A percentile compares a stretch with the other conserved stretches of the same genome.
These are phyloP conservation scores for Malurus melanocephalus DNA, from an alignment of 2,113 vertebrate species.

Conservation along the genomic window DNA sequence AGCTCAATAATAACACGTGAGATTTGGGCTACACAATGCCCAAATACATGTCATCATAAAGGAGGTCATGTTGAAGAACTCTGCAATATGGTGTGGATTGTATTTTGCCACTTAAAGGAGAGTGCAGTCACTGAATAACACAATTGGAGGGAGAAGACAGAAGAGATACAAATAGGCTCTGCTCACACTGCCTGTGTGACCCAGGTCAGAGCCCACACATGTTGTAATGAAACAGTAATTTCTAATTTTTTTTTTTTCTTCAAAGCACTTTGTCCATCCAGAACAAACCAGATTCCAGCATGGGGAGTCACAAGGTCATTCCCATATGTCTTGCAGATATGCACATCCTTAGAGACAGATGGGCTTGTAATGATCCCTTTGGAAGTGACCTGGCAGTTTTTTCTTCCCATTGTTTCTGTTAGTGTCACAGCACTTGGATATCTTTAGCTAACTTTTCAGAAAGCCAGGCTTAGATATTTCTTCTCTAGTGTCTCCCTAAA, in stretches of 20 bases:
- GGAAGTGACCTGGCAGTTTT: not conserved
- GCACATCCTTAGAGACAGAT: not conserved
- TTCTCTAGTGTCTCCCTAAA: not conserved
- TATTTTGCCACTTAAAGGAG: not conserved
- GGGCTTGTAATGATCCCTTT: not conserved
- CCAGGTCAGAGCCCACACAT: slow-evolving; percentile 31
- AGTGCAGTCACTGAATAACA: not conserved
- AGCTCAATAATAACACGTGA: not conserved
- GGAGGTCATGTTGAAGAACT: not conserved
- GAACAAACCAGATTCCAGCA: not conserved
- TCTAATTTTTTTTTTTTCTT: not conserved
- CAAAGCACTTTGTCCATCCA: slow-evolving; percentile 1
- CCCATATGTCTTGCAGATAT: not conserved
- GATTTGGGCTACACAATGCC: not conserved
- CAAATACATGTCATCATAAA: not conserved
- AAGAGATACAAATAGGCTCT: not conserved
- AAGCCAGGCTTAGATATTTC: not conserved
- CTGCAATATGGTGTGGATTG: not conserved
- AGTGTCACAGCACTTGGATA: not conserved
- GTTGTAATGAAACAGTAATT: not conserved
- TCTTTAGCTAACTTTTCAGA: not conserved
- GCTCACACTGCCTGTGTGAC: not conserved
- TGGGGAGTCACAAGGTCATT: not conserved
- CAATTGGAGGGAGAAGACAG: not conserved
- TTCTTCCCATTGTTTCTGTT: not conserved